Conservation (phyloP, 2,797 vertebrate species). For the Bufotes viridis region DNA sequence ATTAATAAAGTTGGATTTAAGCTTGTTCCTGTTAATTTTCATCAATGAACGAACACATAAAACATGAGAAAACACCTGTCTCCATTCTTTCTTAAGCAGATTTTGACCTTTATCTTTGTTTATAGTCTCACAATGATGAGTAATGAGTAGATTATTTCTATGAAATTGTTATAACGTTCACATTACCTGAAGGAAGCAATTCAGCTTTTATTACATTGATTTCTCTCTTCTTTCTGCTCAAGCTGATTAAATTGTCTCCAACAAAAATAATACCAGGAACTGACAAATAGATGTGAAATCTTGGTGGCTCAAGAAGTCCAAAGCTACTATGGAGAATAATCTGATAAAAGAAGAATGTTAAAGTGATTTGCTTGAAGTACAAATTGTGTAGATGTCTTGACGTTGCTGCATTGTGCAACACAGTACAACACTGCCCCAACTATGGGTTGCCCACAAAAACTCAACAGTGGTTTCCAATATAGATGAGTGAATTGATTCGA, state of each 20-base stretch:
- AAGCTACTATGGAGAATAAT: conserved; percentile 91
- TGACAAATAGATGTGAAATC: conserved; percentile 90
- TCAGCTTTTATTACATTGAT: conserved; percentile 88
- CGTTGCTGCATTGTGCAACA: background rate
- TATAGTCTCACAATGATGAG: background rate
- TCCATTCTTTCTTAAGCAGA: background rate
- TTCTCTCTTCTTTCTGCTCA: conserved; percentile 94
- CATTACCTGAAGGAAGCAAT: conserved; percentile 92
- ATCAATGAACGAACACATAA: background rate
- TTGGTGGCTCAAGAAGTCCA: conserved; percentile 86
- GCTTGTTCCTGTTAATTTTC: background rate
- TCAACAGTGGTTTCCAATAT: background rate
- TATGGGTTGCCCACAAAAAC: background rate
- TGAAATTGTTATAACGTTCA: background rate
- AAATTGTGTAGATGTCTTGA: background rate
- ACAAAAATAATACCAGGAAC: conserved; percentile 88
- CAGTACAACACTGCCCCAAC: background rate
- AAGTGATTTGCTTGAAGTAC: background rate
- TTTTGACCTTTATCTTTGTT: background rate
- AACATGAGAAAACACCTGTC: too few species aligned
- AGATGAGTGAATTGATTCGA: too few species aligned
- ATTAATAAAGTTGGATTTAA: too few species aligned
- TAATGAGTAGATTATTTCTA: background rate
- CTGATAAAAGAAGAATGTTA: conserved; percentile 70
- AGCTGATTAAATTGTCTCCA: conserved; percentile 91